phyloP scores from a whole-genome alignment of 2,113 vertebrate genomes.

The Platysteira castanea region DNA sequence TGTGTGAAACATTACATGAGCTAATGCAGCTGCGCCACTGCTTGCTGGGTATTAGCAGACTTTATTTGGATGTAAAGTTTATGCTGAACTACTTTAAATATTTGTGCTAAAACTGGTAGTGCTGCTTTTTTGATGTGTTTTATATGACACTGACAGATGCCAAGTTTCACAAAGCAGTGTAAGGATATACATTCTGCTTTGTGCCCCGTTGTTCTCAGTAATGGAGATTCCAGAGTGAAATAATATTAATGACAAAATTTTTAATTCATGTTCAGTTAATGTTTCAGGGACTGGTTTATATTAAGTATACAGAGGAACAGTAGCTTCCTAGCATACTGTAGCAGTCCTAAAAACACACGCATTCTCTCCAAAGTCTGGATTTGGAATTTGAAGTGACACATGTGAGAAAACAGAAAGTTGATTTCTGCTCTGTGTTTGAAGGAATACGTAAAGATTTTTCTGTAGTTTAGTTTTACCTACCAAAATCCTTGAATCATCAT shows the following conservation, averaged over 20 bases:
- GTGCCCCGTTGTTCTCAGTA: not conserved
- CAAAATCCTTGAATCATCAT: not conserved
- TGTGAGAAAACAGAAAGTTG: not conserved
- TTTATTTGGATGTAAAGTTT: conserved; percentile 67
- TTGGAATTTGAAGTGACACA: not conserved
- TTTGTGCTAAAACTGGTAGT: conserved; percentile 59
- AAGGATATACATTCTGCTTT: not conserved
- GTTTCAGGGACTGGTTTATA: conserved; percentile 22
- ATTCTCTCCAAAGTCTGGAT: not conserved
- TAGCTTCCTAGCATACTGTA: conserved; percentile 9
- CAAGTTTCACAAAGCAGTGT: conserved; percentile 16
- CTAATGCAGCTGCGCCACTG: conserved; percentile 75
- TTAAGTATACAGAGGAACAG: conserved; percentile 30
- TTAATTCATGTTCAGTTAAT: conserved; percentile 44
- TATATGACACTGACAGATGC: conserved; percentile 23
- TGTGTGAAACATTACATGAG: conserved; percentile 84
- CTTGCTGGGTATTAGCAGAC: conserved; percentile 51
- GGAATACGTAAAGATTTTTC: not conserved
- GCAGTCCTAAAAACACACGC: not conserved
- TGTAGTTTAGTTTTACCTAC: not conserved
- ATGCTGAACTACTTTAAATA: conserved; percentile 61
- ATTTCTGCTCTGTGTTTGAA: not conserved
- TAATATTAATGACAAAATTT: conserved; percentile 3
- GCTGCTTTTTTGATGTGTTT: conserved; percentile 55
- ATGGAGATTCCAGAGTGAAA: not conserved